phyloP scores from a whole-genome alignment of 2,888 invertebrate species.

The Drosophila formosana region DNA sequence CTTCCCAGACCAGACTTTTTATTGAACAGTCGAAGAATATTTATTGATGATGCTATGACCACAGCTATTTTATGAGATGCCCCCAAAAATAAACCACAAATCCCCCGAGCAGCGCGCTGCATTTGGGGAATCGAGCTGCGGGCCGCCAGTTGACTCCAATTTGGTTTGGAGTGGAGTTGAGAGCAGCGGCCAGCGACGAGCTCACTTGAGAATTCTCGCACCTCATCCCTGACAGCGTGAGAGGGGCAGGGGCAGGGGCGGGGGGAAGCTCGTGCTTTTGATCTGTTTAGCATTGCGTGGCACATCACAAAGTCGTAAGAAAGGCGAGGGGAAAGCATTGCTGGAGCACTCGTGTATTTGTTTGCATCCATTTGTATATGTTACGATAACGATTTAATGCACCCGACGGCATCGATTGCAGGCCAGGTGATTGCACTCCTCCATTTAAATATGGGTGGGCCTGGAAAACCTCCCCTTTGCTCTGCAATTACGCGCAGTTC shows the following conservation, averaged over 20 bases:
- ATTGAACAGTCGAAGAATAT: conserved; percentile 66
- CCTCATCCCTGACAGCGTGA: conserved; percentile 51
- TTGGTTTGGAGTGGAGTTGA: conserved; percentile 2
- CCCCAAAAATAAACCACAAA: conserved; percentile 73
- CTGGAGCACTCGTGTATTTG: conserved; percentile 66
- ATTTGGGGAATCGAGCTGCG: conserved; percentile 24
- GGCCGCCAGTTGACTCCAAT: background rate
- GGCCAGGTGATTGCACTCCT: conserved; percentile 71
- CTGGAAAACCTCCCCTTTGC: background rate
- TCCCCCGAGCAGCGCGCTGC: conserved; percentile 58
- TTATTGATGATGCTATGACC: conserved; percentile 74
- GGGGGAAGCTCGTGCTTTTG: conserved; percentile 61
- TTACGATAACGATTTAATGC: conserved; percentile 76
- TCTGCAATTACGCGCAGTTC: background rate
- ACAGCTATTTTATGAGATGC: conserved; percentile 74
- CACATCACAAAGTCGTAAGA: conserved; percentile 78
- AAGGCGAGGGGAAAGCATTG: conserved; percentile 37
- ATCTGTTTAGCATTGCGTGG: conserved; percentile 78
- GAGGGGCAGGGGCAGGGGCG: background rate
- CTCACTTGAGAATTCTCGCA: conserved; percentile 76
- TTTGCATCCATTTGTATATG: conserved; percentile 79
- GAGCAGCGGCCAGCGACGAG: conserved; percentile 26
- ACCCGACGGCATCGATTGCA: conserved; percentile 48
- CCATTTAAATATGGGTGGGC: conserved; percentile 40
- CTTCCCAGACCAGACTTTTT: conserved; percentile 57